These are phyloP conservation scores for Terebella lapidaria DNA, from an alignment of 2,888 invertebrate genomes.

Conservation along the genomic window DNA sequence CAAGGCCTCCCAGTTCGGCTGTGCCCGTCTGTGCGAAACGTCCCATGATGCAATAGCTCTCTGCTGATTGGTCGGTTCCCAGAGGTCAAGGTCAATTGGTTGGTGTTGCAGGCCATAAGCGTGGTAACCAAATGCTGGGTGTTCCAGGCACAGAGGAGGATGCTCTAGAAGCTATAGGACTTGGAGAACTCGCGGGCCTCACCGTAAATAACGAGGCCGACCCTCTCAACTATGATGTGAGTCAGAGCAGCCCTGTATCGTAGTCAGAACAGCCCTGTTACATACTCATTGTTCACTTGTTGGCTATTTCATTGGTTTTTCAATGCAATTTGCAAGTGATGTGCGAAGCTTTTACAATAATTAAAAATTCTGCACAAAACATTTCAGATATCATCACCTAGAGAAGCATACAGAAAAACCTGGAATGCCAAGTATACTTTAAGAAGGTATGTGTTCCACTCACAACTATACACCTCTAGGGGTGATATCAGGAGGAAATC, in stretches of 20 bases:
- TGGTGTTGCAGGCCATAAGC: neutral
- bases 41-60: too few relatives aligned
- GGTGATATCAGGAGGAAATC: too few relatives aligned
- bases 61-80: too few relatives aligned
- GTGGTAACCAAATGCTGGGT: neutral
- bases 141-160: slow-evolving; percentile 34
- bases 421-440: slow-evolving; percentile 81
- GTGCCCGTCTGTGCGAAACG: too few relatives aligned
- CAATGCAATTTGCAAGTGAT: neutral
- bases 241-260: too few relatives aligned
- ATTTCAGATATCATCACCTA: slow-evolving; percentile 69
- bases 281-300: too few relatives aligned
- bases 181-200: slow-evolving; percentile 92
- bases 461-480: too few relatives aligned
- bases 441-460: slow-evolving; percentile 42
- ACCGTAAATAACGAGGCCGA: slow-evolving; percentile 97
- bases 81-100: too few relatives aligned
- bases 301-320: neutral
- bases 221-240: slow-evolving; percentile 60
- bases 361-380: too few relatives aligned
- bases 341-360: neutral
- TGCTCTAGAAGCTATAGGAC: slow-evolving; percentile 62
- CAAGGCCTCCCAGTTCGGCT: too few relatives aligned
- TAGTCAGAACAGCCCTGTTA: too few relatives aligned
- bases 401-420: slow-evolving; percentile 52